A percentile compares a stretch with the other conserved stretches of the same genome.
Evolutionary conservation across 2,113 vertebrate species (phyloP).

Genomic region (Chloebia gouldiae): DNA sequence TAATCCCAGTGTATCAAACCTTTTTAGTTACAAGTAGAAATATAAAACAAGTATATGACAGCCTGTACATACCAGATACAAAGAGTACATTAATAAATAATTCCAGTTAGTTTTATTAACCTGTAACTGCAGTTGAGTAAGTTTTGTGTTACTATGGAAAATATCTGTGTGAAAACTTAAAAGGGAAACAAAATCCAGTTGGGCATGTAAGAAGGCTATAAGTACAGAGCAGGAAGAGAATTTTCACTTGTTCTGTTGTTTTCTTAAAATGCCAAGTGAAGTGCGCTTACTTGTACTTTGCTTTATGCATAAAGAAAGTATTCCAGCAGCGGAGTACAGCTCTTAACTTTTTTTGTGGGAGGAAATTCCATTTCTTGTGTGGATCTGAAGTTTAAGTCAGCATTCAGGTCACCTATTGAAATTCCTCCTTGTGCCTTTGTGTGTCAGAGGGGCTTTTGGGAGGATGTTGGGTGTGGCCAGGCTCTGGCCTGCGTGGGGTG

Average conservation of each 20-base stretch:
- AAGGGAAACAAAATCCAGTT: not conserved
- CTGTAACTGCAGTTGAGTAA: not conserved
- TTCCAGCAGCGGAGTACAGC: too few species aligned
- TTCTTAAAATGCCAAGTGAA: fast-evolving
- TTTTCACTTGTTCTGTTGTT: not conserved
- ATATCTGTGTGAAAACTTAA: not conserved
- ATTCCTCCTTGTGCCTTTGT: not conserved
- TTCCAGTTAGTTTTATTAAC: not conserved
- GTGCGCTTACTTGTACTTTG: not conserved
- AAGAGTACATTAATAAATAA: not conserved
- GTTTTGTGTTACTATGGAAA: not conserved
- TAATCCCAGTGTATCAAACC: not conserved
- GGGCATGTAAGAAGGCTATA: fast-evolving
- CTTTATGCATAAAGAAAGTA: not conserved
- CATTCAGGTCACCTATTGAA: not conserved
- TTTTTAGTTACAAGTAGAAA: not conserved
- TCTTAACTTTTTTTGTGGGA: not conserved
- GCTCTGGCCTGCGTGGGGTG: not conserved
- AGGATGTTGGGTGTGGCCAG: fast-evolving
- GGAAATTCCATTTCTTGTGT: not conserved
- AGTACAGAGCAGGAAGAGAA: not conserved
- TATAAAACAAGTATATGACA: not conserved
- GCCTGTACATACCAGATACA: not conserved
- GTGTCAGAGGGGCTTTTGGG: not conserved
- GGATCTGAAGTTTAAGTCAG: not conserved